Evolutionary conservation across 2,113 vertebrate genomes (phyloP).

Genomic region (Aptenodytes patagonicus): DNA sequence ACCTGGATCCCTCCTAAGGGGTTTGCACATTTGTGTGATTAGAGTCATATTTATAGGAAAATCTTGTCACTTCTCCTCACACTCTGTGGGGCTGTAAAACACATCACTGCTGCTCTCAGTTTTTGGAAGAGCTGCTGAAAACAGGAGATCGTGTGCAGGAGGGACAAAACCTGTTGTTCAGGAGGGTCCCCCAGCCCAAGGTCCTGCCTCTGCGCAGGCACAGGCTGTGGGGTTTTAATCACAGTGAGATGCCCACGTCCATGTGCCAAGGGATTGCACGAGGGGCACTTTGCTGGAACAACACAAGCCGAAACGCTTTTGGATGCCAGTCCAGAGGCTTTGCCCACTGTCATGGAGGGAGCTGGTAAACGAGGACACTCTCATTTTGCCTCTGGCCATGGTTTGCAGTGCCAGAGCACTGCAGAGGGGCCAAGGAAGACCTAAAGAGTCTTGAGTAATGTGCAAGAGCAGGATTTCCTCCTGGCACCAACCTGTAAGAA

Average conservation of each 20-base stretch:
- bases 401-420: not conserved
- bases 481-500: not conserved
- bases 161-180: not conserved
- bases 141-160: not conserved
- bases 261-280: accelerated
- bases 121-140: not conserved
- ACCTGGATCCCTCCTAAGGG: slow-evolving; percentile 41
- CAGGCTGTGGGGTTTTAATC: not conserved
- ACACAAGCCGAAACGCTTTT: accelerated
- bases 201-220: not conserved
- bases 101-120: not conserved
- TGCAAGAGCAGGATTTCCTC: not conserved
- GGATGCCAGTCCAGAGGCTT: not conserved
- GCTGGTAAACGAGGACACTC: not conserved
- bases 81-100: slow-evolving; percentile 1
- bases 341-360: not conserved
- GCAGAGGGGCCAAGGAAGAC: not conserved
- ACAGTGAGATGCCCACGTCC: accelerated
- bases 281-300: not conserved
- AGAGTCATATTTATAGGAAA: slow-evolving; percentile 52
- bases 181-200: not conserved
- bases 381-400: not conserved
- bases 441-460: not conserved
- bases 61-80: slow-evolving; percentile 54
- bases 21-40: slow-evolving; percentile 43